Evolutionary conservation across 2,113 vertebrate genomes (phyloP).

Genomic region (Daphoenositta chrysoptera): DNA sequence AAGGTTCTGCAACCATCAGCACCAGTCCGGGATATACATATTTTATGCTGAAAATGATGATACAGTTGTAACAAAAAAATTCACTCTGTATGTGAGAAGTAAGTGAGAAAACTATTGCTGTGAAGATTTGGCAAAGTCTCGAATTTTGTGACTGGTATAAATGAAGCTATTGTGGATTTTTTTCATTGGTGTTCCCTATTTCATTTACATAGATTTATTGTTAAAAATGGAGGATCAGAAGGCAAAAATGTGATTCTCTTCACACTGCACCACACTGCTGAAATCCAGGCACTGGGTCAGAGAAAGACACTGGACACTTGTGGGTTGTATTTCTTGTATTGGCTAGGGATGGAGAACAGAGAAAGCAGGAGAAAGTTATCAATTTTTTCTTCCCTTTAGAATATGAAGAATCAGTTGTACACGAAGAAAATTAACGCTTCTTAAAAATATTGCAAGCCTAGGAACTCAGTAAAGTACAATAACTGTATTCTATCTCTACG

Average conservation of each 20-base stretch:
- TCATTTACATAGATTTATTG: background rate
- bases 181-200: background rate
- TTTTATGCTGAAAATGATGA: constrained; percentile 82
- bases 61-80: constrained; percentile 65
- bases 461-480: background rate
- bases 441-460: background rate
- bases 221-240: background rate
- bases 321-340: background rate
- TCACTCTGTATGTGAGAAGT: constrained; percentile 84
- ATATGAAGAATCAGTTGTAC: background rate
- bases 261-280: background rate
- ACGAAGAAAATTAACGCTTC: background rate
- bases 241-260: background rate
- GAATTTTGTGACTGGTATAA: background rate
- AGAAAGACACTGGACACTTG: background rate
- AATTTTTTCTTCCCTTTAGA: background rate
- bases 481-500: background rate
- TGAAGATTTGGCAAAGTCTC: background rate
- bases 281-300: background rate
- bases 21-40: constrained; percentile 79
- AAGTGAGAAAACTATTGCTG: constrained; percentile 57
- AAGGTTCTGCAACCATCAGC: constrained; percentile 72
- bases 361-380: background rate
- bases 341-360: background rate
- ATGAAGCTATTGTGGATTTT: background rate